These are phyloP conservation scores for Sussaba pulchella DNA, from an alignment of 2,888 invertebrate species.

Conservation along the genomic window DNA sequence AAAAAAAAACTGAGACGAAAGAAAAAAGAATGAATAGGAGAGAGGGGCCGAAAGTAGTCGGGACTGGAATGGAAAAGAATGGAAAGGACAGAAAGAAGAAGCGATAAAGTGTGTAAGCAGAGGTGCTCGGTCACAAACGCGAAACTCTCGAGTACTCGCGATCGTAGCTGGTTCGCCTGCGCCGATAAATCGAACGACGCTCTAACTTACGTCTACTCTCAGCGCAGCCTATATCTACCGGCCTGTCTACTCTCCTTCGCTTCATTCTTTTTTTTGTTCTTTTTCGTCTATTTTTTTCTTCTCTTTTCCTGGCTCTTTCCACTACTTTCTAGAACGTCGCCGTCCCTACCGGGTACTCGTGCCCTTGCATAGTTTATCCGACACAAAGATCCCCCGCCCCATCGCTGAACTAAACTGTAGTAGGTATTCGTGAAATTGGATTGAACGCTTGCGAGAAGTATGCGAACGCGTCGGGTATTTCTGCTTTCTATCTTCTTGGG, in stretches of 20 bases:
- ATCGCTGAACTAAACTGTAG: conserved; percentile 20
- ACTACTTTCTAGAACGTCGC: conserved; percentile 24
- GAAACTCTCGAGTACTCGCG: conserved; percentile 31
- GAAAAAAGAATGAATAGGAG: conserved; percentile 1
- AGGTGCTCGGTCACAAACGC: conserved; percentile 57
- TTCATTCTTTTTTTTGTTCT: conserved; percentile 28
- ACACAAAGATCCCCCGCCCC: conserved; percentile 27
- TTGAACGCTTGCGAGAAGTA: conserved; percentile 47
- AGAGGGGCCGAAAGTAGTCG: conserved; percentile 8
- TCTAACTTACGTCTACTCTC: conserved; percentile 44
- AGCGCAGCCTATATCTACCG: conserved; percentile 15
- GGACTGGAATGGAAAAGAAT: conserved; percentile 1
- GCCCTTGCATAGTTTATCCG: conserved; percentile 54
- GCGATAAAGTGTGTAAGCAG: conserved; percentile 53
- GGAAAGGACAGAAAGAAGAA: conserved; percentile 28
- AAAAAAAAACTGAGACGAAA: conserved; percentile 22
- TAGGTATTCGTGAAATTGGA: conserved; percentile 53
- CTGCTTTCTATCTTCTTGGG: too few relatives aligned
- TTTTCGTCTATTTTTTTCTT: not conserved
- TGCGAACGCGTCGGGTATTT: conserved; percentile 8
- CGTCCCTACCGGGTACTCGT: conserved; percentile 15
- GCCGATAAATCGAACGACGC: conserved; percentile 65
- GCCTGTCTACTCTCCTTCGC: conserved; percentile 21
- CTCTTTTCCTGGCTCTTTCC: conserved; percentile 29
- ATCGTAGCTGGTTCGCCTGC: conserved; percentile 60